Base-by-base conservation (phyloP, 1,140 invertebrate species). In the Papilio polytes region DNA sequence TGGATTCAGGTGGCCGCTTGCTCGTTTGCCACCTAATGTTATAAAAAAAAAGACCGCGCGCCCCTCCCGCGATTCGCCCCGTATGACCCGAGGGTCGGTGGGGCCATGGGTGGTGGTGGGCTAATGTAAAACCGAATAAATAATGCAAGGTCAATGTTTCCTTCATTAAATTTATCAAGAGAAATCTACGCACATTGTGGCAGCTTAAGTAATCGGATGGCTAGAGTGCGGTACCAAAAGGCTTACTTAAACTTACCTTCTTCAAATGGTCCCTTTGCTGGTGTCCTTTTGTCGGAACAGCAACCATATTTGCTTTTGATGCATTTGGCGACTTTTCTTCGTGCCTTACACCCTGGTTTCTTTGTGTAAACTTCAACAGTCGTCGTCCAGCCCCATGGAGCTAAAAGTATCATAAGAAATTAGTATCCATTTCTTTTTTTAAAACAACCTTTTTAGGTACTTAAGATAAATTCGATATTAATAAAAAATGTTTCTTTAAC, bases 281-380 rank as follows among this genome's bases (percentile, higher is more conserved):
- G 87, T 7, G 98, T 98, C 81, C 97, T 96, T 20, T 97, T 97
- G 92, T 99, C 98, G 20, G 97, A 97, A 93, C 99, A 99, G 89
- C 99, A 99, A 15, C 98, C 98, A 89, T 97, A 99, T 83, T 96
- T 92, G 15, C 97, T 96, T 31, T 96, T 96, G 20, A 96, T 95
- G 87, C 98, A 99, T 72, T 95, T 95, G 53, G 96, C 93, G 80
- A 95, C 96, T 83, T 94, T 96, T 44, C 93, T 95, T 84, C 94
- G 95, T 0, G 95, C 90, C 86, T 96, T 97, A 85, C 97, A 98
- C 92, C 15, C 93, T 85, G 82, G 95, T 96, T 66, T 94, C 83
- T 56, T 94, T 89, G 7, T 92, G 93, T 80, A 96, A 91, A 22
- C 91, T 22, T 95, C 94, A 15, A 96, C 87, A 0, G 95, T 96